These are phyloP conservation scores for Drosophila miranda DNA, from an alignment of 1,140 invertebrate genomes.

Conservation along the genomic window DNA sequence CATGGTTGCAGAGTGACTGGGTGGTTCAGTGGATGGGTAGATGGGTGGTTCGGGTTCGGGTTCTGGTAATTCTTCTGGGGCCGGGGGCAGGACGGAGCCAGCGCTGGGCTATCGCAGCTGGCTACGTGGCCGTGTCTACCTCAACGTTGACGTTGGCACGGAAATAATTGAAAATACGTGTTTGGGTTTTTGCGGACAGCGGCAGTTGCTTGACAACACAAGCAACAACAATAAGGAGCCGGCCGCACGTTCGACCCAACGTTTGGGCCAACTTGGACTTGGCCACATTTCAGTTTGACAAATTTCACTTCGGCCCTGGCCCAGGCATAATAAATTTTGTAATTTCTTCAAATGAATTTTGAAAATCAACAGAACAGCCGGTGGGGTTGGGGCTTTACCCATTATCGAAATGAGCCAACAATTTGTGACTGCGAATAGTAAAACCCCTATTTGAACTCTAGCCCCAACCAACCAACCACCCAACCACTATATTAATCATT, in stretches of 20 bases:
- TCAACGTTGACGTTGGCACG: constrained; percentile 71
- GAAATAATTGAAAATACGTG: constrained; percentile 81
- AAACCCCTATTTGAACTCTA: not conserved
- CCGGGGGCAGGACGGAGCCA: constrained; percentile 1
- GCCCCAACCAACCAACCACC: not conserved
- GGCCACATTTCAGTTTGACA: constrained; percentile 58
- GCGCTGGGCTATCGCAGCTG: constrained; percentile 8
- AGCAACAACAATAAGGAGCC: constrained; percentile 37
- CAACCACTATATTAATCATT: not conserved
- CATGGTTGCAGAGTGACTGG: not conserved
- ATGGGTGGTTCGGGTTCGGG: not conserved
- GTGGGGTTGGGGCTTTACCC: constrained; percentile 3
- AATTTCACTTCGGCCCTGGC: constrained; percentile 64
- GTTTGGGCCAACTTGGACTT: constrained; percentile 2
- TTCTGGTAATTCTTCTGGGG: not conserved
- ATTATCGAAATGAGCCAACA: constrained; percentile 53
- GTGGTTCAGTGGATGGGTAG: not conserved
- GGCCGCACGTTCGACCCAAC: no score
- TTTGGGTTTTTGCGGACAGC: constrained; percentile 78
- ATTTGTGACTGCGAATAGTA: constrained; percentile 24
- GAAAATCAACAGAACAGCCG: constrained; percentile 55
- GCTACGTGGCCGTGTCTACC: constrained; percentile 52
- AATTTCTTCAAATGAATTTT: constrained; percentile 76
- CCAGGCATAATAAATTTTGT: constrained; percentile 70
- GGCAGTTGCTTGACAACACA: constrained; percentile 60